phyloP scores from a whole-genome alignment of 2,888 invertebrate genomes.

The Sminthurides aquaticus region DNA sequence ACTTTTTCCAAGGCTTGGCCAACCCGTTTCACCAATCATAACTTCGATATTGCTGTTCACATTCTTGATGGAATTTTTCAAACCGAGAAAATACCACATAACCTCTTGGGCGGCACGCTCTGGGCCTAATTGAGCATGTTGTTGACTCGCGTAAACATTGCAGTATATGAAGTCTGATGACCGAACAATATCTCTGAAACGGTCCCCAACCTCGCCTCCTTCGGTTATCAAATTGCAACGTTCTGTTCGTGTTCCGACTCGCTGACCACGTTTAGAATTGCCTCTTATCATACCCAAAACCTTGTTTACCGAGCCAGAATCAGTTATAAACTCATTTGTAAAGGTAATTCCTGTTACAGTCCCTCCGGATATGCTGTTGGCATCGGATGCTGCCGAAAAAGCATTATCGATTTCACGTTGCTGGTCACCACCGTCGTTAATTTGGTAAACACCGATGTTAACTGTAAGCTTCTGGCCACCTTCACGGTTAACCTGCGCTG shows the following conservation, averaged over 20 bases:
- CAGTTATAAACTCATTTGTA: conserved; percentile 37
- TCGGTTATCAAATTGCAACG: conserved; percentile 15
- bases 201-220: conserved; percentile 29
- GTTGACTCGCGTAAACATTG: conserved; percentile 36
- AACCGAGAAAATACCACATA: conserved; percentile 33
- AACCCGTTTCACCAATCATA: conserved; percentile 42
- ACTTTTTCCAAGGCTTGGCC: conserved; percentile 35
- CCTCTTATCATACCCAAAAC: conserved; percentile 38
- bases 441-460: conserved; percentile 37
- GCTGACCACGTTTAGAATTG: conserved; percentile 30
- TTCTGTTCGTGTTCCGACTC: conserved; percentile 34
- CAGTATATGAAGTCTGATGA: conserved; percentile 42
- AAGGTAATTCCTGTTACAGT: conserved; percentile 39
- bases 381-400: conserved; percentile 36
- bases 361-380: conserved; percentile 30
- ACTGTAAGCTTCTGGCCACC: conserved; percentile 30
- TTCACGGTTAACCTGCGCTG: conserved; percentile 35
- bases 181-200: conserved; percentile 32
- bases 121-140: conserved; percentile 27
- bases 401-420: conserved; percentile 40
- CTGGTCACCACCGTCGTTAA: conserved; percentile 18
- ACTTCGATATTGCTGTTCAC: conserved; percentile 37
- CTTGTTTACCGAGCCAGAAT: conserved; percentile 13
- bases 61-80: conserved; percentile 31
- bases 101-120: conserved; percentile 33